Evolutionary conservation across 2,888 invertebrate species (phyloP).

Genomic region (Argyresthia goedartella): DNA sequence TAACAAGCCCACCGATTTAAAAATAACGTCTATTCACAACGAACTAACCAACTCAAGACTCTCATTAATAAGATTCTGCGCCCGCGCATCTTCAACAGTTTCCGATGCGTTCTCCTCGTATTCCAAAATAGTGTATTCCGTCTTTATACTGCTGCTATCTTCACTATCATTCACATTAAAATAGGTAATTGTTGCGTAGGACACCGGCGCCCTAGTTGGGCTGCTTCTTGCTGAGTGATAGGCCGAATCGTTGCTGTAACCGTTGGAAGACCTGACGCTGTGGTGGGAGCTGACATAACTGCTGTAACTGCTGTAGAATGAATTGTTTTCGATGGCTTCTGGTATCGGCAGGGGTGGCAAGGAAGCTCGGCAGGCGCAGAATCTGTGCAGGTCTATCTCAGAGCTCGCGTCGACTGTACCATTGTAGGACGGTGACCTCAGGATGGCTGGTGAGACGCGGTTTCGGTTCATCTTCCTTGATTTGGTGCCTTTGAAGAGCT

Average conservation of each 20-base stretch:
- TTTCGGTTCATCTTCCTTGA: constrained; percentile 42
- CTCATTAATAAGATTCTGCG: constrained; percentile 58
- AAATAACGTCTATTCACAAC: constrained; percentile 30
- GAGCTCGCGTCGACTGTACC: constrained; percentile 55
- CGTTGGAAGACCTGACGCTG: not conserved
- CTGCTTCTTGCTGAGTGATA: constrained; percentile 55
- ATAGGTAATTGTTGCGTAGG: constrained; percentile 57
- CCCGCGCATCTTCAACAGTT: constrained; percentile 35
- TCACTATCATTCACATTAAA: constrained; percentile 59
- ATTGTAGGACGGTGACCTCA: constrained; percentile 48
- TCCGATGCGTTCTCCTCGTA: constrained; percentile 22
- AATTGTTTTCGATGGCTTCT: constrained; percentile 38
- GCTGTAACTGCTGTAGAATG: constrained; percentile 42
- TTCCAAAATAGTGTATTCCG: constrained; percentile 56
- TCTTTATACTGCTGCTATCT: constrained; percentile 56
- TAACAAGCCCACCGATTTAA: too few relatives aligned
- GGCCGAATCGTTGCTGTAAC: constrained; percentile 41
- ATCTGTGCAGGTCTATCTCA: constrained; percentile 49
- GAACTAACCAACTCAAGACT: constrained; percentile 55
- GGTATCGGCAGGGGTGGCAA: constrained; percentile 32
- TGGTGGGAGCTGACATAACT: constrained; percentile 45
- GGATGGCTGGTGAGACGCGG: constrained; percentile 46
- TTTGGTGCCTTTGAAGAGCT: constrained; percentile 52
- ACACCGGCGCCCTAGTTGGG: constrained; percentile 35
- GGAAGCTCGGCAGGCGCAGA: constrained; percentile 52